Conservation (phyloP, 53 echinoderm and acorn worm genomes). For the Echinarachnius parma region DNA sequence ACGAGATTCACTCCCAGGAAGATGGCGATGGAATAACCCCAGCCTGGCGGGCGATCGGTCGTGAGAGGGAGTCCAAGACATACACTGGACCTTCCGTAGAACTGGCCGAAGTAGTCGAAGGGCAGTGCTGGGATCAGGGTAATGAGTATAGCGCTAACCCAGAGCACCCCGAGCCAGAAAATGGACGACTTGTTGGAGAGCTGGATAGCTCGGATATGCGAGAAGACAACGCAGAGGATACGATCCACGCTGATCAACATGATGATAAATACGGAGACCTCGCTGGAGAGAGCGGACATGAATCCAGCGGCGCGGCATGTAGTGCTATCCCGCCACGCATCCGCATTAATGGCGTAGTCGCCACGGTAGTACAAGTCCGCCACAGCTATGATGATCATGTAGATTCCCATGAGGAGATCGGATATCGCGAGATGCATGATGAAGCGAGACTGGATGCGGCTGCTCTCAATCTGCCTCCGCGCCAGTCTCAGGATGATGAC, state of each 20-base stretch:
- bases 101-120: constrained; percentile 42
- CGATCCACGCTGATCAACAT: constrained; percentile 57
- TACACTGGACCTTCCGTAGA: constrained; percentile 53
- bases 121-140: constrained; percentile 45
- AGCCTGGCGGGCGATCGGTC: constrained; percentile 32
- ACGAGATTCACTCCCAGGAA: constrained; percentile 56
- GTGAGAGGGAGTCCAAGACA: constrained; percentile 56
- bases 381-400: constrained; percentile 41
- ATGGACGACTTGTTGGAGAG: constrained; percentile 39
- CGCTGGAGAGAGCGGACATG: constrained; percentile 52
- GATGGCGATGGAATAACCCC: constrained; percentile 50
- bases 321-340: constrained; percentile 23
- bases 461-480: background rate
- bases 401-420: constrained; percentile 39
- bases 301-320: constrained; percentile 32
- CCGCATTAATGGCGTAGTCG: constrained; percentile 29
- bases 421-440: constrained; percentile 34
- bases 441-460: constrained; percentile 20
- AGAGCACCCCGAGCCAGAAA: constrained; percentile 13
- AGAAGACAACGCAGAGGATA: constrained; percentile 39
- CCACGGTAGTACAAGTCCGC: constrained; percentile 38
- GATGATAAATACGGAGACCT: constrained; percentile 49
- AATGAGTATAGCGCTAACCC: constrained; percentile 32
- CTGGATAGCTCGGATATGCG: constrained; percentile 18
- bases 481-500: constrained; percentile 25